These are phyloP conservation scores for Drosophila eohydei DNA, from an alignment of 2,888 invertebrate genomes.

Conservation along the genomic window DNA sequence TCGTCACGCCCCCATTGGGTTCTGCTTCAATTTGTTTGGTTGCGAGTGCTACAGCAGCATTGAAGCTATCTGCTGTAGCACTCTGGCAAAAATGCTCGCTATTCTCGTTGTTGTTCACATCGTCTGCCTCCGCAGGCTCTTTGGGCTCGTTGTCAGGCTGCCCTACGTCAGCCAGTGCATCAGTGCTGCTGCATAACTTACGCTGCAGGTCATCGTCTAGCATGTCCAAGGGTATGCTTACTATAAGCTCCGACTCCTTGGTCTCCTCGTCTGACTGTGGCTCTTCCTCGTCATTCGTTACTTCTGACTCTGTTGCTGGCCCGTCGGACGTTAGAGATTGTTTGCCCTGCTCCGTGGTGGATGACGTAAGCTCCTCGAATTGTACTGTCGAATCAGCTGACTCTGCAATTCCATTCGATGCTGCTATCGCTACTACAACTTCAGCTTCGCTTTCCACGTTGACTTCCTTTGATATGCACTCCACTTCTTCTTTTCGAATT, in stretches of 20 bases:
- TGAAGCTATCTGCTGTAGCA: constrained; percentile 80
- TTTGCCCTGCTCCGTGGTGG: constrained; percentile 42
- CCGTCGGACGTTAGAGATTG: constrained; percentile 18
- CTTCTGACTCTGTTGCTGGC: constrained; percentile 24
- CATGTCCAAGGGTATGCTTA: constrained; percentile 66
- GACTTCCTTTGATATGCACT: constrained; percentile 9
- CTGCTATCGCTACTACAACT: background rate
- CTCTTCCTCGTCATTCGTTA: constrained; percentile 6
- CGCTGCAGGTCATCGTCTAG: constrained; percentile 62
- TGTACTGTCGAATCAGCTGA: constrained; percentile 42
- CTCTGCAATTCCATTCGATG: constrained; percentile 8
- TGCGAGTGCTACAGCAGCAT: constrained; percentile 72
- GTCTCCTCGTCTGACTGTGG: background rate
- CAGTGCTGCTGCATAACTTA: constrained; percentile 28
- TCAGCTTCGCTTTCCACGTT: background rate
- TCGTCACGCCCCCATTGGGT: constrained; percentile 7
- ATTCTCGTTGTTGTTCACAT: constrained; percentile 69
- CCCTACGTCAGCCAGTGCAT: background rate
- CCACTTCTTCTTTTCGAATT: background rate
- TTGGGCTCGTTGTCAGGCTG: constrained; percentile 21
- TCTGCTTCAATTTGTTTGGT: constrained; percentile 61
- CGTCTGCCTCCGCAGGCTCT: constrained; percentile 45
- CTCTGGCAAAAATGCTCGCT: constrained; percentile 74
- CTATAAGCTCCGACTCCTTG: constrained; percentile 40
- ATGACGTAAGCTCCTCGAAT: constrained; percentile 61